Evolutionary conservation across 2,797 vertebrate species (phyloP).

Genomic region (Champsocephalus esox): DNA sequence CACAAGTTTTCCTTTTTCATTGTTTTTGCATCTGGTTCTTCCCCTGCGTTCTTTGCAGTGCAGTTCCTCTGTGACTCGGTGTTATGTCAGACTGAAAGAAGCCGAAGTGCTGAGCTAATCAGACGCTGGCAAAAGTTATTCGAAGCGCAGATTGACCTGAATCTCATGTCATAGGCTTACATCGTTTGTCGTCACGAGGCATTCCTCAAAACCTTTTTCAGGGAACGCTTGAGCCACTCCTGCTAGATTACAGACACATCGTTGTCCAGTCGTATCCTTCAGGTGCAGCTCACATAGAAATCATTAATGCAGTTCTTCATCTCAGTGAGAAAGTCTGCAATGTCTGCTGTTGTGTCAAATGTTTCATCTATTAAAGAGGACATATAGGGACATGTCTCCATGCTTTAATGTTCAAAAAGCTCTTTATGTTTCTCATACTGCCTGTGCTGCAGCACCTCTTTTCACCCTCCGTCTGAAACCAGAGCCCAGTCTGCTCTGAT

Average conservation of each 20-base stretch:
- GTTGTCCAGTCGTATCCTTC: not conserved
- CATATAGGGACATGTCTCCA: too few relatives aligned
- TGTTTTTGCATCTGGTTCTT: slow-evolving; percentile 5
- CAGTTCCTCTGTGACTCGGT: slow-evolving; percentile 43
- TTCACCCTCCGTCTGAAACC: too few relatives aligned
- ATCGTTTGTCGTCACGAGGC: slow-evolving; percentile 32
- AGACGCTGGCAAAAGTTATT: slow-evolving; percentile 49
- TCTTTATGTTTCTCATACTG: too few relatives aligned
- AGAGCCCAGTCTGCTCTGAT: too few relatives aligned
- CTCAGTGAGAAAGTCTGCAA: not conserved
- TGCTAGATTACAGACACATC: not conserved
- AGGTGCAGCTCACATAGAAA: not conserved
- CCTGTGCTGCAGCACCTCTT: too few relatives aligned
- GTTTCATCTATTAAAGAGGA: slow-evolving; percentile 4
- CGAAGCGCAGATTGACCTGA: slow-evolving; percentile 63
- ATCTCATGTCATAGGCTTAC: slow-evolving; percentile 64
- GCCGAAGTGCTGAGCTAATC: slow-evolving; percentile 52
- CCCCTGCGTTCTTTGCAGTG: not conserved
- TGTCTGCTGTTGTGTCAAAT: not conserved
- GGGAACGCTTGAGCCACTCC: slow-evolving; percentile 3
- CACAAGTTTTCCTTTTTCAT: slow-evolving; percentile 4
- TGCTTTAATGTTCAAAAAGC: too few relatives aligned
- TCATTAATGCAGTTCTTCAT: not conserved
- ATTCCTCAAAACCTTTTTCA: slow-evolving; percentile 31
- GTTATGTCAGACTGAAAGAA: slow-evolving; percentile 68